Conservation (phyloP, 2,888 invertebrate genomes). For the Tholera decimalis region DNA sequence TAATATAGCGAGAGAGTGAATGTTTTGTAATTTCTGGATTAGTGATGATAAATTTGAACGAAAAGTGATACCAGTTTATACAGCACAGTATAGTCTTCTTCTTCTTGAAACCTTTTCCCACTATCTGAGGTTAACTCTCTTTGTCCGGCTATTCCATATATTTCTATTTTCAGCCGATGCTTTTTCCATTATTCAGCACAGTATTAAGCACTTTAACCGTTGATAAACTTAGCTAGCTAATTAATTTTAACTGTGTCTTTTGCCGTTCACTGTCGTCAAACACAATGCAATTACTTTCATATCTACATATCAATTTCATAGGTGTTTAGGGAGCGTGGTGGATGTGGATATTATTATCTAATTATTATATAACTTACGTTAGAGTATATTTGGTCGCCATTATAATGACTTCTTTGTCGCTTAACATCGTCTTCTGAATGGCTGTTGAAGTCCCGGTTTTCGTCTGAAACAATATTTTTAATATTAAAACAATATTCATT, state of each 20-base stretch:
- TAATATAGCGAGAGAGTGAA: not conserved
- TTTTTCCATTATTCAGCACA: not conserved
- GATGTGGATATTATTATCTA: no score
- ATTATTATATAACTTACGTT: slow-evolving; percentile 92
- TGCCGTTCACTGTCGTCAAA: no score
- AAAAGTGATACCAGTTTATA: not conserved
- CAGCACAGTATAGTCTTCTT: not conserved
- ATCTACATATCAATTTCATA: no score
- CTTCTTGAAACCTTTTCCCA: no score
- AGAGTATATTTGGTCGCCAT: slow-evolving; percentile 97
- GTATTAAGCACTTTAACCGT: not conserved
- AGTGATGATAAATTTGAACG: not conserved
- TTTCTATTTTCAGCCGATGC: no score
- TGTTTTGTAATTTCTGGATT: not conserved
- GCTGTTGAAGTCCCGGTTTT: slow-evolving; percentile 97
- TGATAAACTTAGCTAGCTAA: no score
- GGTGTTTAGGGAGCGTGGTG: no score
- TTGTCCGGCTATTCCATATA: no score
- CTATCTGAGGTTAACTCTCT: no score
- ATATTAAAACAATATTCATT: not conserved
- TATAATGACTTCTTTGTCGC: slow-evolving; percentile 96
- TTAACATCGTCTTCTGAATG: slow-evolving; percentile 97
- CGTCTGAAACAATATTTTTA: slow-evolving; percentile 91
- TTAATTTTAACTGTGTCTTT: no score
- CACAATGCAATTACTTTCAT: no score